A percentile compares a stretch with the other conserved stretches of the same genome.
Evolutionary conservation across 64 coral and sea anemone species (phyloP).

Genomic region (Acropora yongei): DNA sequence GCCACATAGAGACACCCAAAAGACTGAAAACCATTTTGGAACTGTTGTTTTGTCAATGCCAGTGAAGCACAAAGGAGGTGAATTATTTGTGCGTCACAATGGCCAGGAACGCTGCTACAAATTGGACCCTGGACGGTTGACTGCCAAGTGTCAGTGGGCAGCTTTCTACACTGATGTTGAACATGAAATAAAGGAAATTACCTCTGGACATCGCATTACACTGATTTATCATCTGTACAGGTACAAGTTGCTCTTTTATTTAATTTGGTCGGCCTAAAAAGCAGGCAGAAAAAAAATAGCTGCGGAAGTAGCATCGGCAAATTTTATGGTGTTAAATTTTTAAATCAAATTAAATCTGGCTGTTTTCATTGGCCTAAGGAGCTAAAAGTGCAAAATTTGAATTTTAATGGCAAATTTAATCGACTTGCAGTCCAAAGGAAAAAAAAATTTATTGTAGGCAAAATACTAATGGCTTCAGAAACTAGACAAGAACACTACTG

Average conservation of each 20-base stretch:
- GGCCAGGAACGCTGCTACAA: slow-evolving; percentile 49
- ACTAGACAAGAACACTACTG: not conserved
- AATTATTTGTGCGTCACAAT: slow-evolving; percentile 43
- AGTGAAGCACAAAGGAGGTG: slow-evolving; percentile 50
- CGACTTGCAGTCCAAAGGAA: not conserved
- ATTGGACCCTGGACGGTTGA: slow-evolving; percentile 26
- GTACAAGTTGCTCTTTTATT: slow-evolving; percentile 15
- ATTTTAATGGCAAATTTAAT: not conserved
- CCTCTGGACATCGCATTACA: slow-evolving; percentile 43
- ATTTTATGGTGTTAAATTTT: not conserved
- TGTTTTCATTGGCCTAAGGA: not conserved
- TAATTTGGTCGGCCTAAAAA: not conserved
- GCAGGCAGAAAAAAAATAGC: slow-evolving; percentile 14
- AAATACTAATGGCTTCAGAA: not conserved
- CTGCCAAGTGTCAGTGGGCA: slow-evolving; percentile 39
- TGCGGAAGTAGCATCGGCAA: not conserved
- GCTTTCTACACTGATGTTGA: slow-evolving; percentile 62
- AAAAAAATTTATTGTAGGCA: not conserved
- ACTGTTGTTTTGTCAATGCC: slow-evolving; percentile 50
- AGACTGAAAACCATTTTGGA: slow-evolving; percentile 49
- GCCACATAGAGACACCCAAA: slow-evolving; percentile 54
- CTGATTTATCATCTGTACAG: slow-evolving; percentile 57
- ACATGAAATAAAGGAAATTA: slow-evolving; percentile 61
- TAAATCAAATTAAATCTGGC: slow-evolving; percentile 2
- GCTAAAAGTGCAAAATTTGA: slow-evolving; percentile 1